Evolutionary conservation across 2,888 invertebrate genomes (phyloP), one percentile per base, ranked within the genome.

Genomic region (Andrena flavipes): DNA sequence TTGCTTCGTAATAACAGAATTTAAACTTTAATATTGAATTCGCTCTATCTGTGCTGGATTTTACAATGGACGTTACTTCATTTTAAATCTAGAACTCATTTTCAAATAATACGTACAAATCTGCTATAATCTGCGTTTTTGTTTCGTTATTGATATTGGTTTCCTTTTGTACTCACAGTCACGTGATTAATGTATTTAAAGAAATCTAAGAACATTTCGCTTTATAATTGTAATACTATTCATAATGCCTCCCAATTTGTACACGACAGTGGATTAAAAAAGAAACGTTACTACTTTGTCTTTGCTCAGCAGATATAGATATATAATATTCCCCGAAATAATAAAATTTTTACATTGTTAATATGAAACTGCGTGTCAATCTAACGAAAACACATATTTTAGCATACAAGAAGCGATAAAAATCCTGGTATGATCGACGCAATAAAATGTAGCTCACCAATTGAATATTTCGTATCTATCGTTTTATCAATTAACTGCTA

Each of bases 191-290:
- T 67, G 62, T 64, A 51, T 67, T 62, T 63, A 56, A 81, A 69
- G 10, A 59, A 73, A 81, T 56, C 51, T 29, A 35, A 80, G 81
- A 81, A 59, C 51, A 29, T 42, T 6, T 33, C 42, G 54, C 59
- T 62, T 76, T 62, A 29, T 65, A 69, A 76, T 42, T 69, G 76
- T 81, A 76, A 81, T 81, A 76, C 70, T 82, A 75, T 71, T 75
- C 67, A 73, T 82, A 82, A 82, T 82, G 82, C 82, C 82, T 80
- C 71, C 80, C 75, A 81, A 82, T 82, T 82, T 82, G 81, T 82
- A 82, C 81, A 63, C 56, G 80, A 71, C 68, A 68, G 65, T 70
- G 56, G 67, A 59, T 68, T 80, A 29, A 80, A 56, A 56, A 56
- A 51, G 62, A 83, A 75, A 64, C 51, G 16, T 76, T 60, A 67